Percentiles rank a stretch among this genome's conserved stretches.
Evolutionary conservation across 2,113 vertebrate genomes (phyloP).

Genomic region (Nyctibius bracteatus): DNA sequence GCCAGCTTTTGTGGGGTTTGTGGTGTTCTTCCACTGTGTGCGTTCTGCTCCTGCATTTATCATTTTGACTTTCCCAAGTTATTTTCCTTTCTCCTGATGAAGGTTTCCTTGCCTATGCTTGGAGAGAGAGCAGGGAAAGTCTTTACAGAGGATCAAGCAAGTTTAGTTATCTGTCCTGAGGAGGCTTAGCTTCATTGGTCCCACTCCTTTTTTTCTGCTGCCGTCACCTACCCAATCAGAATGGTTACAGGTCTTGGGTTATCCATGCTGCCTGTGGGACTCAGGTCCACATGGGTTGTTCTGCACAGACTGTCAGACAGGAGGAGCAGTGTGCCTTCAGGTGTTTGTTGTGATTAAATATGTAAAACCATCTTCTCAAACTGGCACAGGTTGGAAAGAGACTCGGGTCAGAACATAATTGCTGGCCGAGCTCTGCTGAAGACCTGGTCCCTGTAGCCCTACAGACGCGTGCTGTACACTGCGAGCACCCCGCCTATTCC

Average conservation of each 20-base stretch:
- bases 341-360: neutral
- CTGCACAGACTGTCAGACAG: neutral
- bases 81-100: neutral
- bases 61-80: neutral
- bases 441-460: neutral
- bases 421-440: fast-evolving
- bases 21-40: neutral
- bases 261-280: neutral
- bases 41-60: neutral
- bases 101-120: neutral
- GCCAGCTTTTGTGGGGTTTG: neutral
- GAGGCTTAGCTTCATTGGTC: neutral
- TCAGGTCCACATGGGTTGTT: neutral
- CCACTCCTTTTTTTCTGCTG: neutral
- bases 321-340: too few relatives aligned
- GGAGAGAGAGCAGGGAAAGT: neutral
- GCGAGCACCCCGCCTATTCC: neutral
- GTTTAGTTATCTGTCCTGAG: neutral
- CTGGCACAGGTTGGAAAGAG: neutral
- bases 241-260: neutral
- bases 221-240: neutral
- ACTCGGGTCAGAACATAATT: neutral
- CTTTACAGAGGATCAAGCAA: neutral
- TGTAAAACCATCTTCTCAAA: neutral
- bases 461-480: neutral